Conservation (phyloP, 2,888 invertebrate species). For the Leptopilina syphax region DNA sequence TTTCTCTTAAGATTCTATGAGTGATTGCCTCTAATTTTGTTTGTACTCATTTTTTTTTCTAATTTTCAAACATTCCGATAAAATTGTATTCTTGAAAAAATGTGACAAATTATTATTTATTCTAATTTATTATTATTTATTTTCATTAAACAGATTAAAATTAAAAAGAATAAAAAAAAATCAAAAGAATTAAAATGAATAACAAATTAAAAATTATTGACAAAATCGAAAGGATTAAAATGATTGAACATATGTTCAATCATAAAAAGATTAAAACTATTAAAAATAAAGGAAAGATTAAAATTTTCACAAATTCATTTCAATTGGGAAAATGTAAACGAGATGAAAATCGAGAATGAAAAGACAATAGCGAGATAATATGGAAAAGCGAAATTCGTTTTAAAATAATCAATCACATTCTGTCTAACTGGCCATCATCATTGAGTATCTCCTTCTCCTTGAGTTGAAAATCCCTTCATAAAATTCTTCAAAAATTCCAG, state of each 20-base stretch:
- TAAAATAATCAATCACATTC: constrained; percentile 18
- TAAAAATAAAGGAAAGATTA: background rate
- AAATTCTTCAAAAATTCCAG: constrained; percentile 11
- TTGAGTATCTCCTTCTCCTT: constrained; percentile 3
- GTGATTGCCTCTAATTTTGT: background rate
- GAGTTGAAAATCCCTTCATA: constrained; percentile 3
- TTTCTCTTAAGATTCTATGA: constrained; percentile 13
- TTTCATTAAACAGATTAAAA: no score
- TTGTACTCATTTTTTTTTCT: background rate
- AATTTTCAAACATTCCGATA: no score
- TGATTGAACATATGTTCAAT: no score
- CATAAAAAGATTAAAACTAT: no score
- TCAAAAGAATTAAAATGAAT: no score
- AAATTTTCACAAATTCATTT: constrained; percentile 1
- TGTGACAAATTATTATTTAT: no score
- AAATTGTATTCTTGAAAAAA: background rate
- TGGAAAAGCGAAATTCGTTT: constrained; percentile 8
- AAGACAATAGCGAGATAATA: constrained; percentile 20
- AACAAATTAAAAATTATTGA: no score
- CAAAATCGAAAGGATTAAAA: no score
- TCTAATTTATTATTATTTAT: no score
- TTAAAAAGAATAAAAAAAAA: no score
- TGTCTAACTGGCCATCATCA: background rate
- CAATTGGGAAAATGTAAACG: background rate
- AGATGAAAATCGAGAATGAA: constrained; percentile 7